Evolutionary conservation across 2,888 invertebrate species (phyloP).

Genomic region (Norana najaformis): DNA sequence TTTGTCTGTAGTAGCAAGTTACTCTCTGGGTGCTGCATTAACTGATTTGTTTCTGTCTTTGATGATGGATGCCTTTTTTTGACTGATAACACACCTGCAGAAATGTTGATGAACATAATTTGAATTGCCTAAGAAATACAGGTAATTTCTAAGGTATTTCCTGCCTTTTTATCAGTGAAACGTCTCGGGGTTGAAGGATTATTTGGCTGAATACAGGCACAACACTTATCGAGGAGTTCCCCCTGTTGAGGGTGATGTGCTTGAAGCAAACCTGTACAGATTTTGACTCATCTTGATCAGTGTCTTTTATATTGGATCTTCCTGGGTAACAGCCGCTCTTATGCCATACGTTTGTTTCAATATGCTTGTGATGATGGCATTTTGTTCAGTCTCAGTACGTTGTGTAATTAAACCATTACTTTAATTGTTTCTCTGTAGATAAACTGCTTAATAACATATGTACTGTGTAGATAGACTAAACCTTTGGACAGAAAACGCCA

Average conservation of each 20-base stretch:
- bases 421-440: background rate
- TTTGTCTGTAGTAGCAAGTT: background rate
- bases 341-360: background rate
- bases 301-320: slow-evolving; percentile 5
- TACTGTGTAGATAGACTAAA: background rate
- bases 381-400: background rate
- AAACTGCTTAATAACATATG: background rate
- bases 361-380: background rate
- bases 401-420: slow-evolving; percentile 13
- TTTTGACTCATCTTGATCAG: background rate
- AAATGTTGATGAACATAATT: background rate
- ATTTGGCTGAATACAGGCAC: background rate
- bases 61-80: background rate
- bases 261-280: background rate
- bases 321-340: background rate
- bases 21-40: no score
- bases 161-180: background rate
- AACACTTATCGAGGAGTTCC: background rate
- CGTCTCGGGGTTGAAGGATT: background rate
- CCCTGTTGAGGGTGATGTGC: background rate
- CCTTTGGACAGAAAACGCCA: background rate
- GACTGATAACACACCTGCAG: background rate
- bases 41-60: background rate
- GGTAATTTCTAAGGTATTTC: no score
- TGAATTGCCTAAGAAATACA: background rate